Evolutionary conservation across 1,140 invertebrate genomes (phyloP).

Genomic region (Bombus turneri): DNA sequence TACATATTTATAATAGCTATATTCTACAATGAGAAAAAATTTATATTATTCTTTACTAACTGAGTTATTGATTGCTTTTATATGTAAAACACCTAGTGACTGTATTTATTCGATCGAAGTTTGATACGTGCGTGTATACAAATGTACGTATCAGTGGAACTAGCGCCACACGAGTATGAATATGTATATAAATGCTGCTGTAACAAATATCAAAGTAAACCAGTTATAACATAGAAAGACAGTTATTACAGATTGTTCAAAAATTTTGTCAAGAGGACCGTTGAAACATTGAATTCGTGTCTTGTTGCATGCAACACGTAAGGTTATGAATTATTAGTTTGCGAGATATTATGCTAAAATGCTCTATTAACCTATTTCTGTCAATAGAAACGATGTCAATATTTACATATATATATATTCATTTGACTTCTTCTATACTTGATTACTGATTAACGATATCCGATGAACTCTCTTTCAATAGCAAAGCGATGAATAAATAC

Average conservation of each 20-base stretch:
- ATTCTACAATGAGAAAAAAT: background rate
- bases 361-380: conserved; percentile 55
- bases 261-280: background rate
- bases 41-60: background rate
- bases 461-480: background rate
- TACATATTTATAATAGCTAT: background rate
- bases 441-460: background rate
- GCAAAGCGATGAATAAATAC: conserved; percentile 13
- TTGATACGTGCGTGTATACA: background rate
- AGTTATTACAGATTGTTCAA: background rate
- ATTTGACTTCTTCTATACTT: conserved; percentile 33
- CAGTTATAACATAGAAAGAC: no score
- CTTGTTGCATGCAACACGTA: conserved; percentile 29
- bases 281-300: conserved; percentile 9
- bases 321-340: conserved; percentile 43
- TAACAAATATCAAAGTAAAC: background rate
- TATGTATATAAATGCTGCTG: background rate
- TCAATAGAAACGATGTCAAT: conserved; percentile 32
- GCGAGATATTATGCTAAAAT: conserved; percentile 42
- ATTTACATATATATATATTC: conserved; percentile 11
- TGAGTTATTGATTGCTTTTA: background rate
- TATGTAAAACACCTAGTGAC: background rate
- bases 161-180: background rate
- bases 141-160: background rate
- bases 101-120: background rate